phyloP scores from a whole-genome alignment of 2,113 vertebrate species.

The Eidolon helvum region DNA sequence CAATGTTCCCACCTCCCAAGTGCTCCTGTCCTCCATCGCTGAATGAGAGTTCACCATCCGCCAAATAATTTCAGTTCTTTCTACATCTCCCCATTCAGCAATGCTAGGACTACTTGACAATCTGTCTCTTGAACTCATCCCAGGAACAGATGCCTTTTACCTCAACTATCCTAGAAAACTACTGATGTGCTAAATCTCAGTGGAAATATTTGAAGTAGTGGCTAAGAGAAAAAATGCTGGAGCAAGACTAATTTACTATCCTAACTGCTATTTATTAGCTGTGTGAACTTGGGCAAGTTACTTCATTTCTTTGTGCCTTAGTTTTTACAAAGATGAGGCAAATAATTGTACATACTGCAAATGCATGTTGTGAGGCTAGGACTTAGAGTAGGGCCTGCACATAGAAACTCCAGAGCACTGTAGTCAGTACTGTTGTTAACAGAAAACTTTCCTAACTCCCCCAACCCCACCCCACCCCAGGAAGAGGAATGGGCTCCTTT shows the following conservation, averaged over 20 bases:
- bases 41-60: not conserved
- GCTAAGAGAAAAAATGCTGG: not conserved
- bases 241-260: not conserved
- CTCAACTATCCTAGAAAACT: not conserved
- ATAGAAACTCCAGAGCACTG: not conserved
- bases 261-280: not conserved
- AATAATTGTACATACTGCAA: not conserved
- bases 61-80: not conserved
- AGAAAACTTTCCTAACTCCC: not conserved
- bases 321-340: not conserved
- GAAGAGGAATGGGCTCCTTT: not conserved
- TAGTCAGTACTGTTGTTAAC: not conserved
- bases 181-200: not conserved
- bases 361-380: not conserved
- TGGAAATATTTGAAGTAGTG: not conserved
- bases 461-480: no score
- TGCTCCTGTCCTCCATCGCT: not conserved
- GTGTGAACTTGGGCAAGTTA: not conserved
- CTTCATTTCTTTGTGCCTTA: not conserved
- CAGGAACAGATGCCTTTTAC: not conserved
- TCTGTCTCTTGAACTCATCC: not conserved
- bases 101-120: not conserved
- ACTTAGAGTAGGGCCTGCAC: not conserved
- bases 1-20: not conserved
- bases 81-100: not conserved